phyloP scores from a whole-genome alignment of 2,888 invertebrate species.

The Orgyia antiqua region DNA sequence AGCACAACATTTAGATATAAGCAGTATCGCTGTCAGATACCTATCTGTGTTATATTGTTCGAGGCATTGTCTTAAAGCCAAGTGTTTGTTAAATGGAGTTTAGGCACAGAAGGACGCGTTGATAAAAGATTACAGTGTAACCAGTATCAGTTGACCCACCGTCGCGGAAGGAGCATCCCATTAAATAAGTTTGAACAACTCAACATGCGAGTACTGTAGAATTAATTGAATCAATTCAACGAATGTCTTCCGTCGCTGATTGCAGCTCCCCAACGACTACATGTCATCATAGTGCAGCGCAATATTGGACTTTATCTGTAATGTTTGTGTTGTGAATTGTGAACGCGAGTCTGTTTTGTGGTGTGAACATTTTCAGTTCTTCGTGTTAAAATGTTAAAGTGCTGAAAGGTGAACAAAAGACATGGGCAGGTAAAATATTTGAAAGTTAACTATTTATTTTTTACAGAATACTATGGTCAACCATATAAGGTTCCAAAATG shows the following conservation, averaged over 20 bases:
- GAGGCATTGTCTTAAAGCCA: constrained; percentile 51
- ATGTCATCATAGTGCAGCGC: constrained; percentile 17
- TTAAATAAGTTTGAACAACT: constrained; percentile 28
- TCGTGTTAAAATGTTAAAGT: constrained; percentile 13
- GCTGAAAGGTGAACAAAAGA: constrained; percentile 12
- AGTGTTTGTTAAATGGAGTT: constrained; percentile 43
- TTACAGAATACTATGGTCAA: too few species aligned
- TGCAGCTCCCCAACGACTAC: constrained; percentile 30
- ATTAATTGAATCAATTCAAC: constrained; percentile 68
- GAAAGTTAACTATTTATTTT: too few species aligned
- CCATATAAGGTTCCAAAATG: too few species aligned
- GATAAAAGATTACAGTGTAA: constrained; percentile 69
- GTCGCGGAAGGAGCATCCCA: constrained; percentile 46
- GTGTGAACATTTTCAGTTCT: constrained; percentile 20
- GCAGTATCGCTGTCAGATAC: constrained; percentile 29
- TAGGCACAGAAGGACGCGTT: constrained; percentile 42
- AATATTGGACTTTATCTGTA: constrained; percentile 12
- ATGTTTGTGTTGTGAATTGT: constrained; percentile 25
- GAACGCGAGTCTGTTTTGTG: too few species aligned
- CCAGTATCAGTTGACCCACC: constrained; percentile 63
- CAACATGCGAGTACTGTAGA: constrained; percentile 19
- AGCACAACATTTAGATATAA: constrained; percentile 56
- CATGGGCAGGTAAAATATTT: constrained; percentile 40
- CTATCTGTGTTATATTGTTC: constrained; percentile 48
- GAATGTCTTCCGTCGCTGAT: constrained; percentile 58